Percentiles rank a stretch among this genome's conserved stretches.
Evolutionary conservation across 2,888 invertebrate genomes (phyloP).

Genomic region (Amiota minor): DNA sequence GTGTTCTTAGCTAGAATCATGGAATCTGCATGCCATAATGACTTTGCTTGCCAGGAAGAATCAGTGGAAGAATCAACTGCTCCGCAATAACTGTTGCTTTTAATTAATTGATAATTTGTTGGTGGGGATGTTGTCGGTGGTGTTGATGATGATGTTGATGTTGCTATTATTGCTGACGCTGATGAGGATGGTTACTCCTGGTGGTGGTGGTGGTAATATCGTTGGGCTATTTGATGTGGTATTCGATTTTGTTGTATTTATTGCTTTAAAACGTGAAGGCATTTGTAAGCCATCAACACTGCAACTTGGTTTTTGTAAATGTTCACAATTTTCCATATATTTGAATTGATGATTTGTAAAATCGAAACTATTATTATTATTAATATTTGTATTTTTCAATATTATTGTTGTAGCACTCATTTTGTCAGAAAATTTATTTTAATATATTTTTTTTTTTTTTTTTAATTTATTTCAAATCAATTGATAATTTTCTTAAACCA

Average conservation of each 20-base stretch:
- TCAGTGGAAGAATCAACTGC: slow-evolving; percentile 42
- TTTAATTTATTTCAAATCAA: too few relatives aligned
- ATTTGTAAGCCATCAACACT: slow-evolving; percentile 10
- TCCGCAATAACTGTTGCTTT: slow-evolving; percentile 60
- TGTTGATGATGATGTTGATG: background rate
- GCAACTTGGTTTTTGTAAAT: background rate
- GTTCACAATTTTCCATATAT: too few relatives aligned
- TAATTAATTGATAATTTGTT: slow-evolving; percentile 47
- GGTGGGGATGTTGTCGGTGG: background rate
- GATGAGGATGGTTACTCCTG: background rate
- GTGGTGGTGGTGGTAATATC: background rate
- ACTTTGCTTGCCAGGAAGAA: slow-evolving; percentile 13
- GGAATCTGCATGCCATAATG: background rate
- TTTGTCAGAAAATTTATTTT: too few relatives aligned
- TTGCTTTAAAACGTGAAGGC: background rate
- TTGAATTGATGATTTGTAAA: too few relatives aligned
- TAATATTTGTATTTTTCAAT: too few relatives aligned
- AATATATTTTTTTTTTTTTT: too few relatives aligned
- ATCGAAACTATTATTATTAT: too few relatives aligned
- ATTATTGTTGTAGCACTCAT: too few relatives aligned
- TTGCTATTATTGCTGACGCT: background rate
- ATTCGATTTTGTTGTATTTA: background rate
- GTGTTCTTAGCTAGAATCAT: too few relatives aligned
- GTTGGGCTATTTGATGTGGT: background rate
- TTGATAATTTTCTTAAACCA: too few relatives aligned